Percentiles rank a stretch among this genome's conserved stretches.
Conservation (phyloP, 2,888 invertebrate species). For the Metellina segmentata region DNA sequence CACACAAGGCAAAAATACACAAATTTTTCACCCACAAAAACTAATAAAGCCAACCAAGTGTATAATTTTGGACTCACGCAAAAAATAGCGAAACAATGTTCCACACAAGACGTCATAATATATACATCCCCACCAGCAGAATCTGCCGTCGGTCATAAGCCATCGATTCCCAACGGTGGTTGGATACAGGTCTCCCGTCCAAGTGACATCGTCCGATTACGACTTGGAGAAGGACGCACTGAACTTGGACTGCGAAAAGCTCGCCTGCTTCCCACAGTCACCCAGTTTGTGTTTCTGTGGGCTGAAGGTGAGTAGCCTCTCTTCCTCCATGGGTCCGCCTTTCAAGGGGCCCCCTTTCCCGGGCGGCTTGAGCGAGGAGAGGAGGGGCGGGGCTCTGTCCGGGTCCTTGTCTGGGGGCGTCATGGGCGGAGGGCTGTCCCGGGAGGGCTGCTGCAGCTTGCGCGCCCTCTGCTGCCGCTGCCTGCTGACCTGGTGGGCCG, state of each 20-base stretch:
- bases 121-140: too few species aligned
- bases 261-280: slow-evolving; percentile 71
- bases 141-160: too few species aligned
- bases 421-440: slow-evolving; percentile 53
- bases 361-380: slow-evolving; percentile 20
- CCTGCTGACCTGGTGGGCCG: slow-evolving; percentile 77
- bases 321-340: slow-evolving; percentile 47
- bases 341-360: background rate
- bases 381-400: slow-evolving; percentile 7
- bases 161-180: too few species aligned
- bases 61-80: too few species aligned
- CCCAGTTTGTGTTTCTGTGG: slow-evolving; percentile 66
- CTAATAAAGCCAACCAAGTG: too few species aligned
- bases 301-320: slow-evolving; percentile 64
- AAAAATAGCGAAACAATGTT: too few species aligned
- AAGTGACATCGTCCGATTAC: background rate
- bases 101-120: too few species aligned
- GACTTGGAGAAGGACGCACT: slow-evolving; percentile 63
- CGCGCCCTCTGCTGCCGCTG: slow-evolving; percentile 77
- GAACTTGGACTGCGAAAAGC: slow-evolving; percentile 70
- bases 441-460: slow-evolving; percentile 44
- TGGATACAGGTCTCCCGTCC: background rate
- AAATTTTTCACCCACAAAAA: too few species aligned
- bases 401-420: slow-evolving; percentile 67
- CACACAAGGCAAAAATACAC: too few species aligned